These are phyloP conservation scores for Smittia sp. DNA, from an alignment of 2,888 invertebrate species.

Conservation along the genomic window DNA sequence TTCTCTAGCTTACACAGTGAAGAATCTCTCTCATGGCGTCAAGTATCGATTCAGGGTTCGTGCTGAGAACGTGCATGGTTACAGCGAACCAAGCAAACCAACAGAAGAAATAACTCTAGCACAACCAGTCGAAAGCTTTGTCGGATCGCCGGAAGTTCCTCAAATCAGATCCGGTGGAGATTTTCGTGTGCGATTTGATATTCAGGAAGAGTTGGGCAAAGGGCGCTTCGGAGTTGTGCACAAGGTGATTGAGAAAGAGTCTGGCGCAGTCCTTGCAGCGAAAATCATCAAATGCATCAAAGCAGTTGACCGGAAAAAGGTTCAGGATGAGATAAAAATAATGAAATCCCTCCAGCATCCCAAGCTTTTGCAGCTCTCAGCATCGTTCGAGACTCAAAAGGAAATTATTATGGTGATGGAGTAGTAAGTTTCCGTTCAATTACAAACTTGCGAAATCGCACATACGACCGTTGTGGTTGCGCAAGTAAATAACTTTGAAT, in stretches of 20 bases:
- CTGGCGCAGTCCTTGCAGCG: slow-evolving; percentile 70
- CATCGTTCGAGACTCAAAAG: slow-evolving; percentile 73
- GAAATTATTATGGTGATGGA: slow-evolving; percentile 87
- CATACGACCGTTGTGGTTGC: too few species aligned
- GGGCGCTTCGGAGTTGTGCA: slow-evolving; percentile 72
- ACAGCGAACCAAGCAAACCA: slow-evolving; percentile 62
- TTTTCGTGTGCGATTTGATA: slow-evolving; percentile 62
- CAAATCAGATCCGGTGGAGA: slow-evolving; percentile 54
- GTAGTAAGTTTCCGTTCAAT: slow-evolving; percentile 65
- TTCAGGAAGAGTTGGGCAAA: slow-evolving; percentile 72
- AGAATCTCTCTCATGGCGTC: slow-evolving; percentile 60
- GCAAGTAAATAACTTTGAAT: too few species aligned
- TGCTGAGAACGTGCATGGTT: slow-evolving; percentile 73
- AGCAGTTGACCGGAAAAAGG: slow-evolving; percentile 70
- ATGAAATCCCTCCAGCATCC: slow-evolving; percentile 83
- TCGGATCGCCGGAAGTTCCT: not conserved
- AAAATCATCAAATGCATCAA: slow-evolving; percentile 77
- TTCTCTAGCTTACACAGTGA: slow-evolving; percentile 65
- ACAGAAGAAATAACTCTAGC: slow-evolving; percentile 55
- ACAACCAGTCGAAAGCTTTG: not conserved
- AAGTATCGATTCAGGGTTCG: slow-evolving; percentile 71
- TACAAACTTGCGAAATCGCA: too few species aligned
- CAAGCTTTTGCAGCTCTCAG: slow-evolving; percentile 77
- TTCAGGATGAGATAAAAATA: slow-evolving; percentile 78
- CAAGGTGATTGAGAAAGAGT: slow-evolving; percentile 64